Evolutionary conservation across 2,797 vertebrate species (phyloP).

Genomic region (Macropus fuliginosus): DNA sequence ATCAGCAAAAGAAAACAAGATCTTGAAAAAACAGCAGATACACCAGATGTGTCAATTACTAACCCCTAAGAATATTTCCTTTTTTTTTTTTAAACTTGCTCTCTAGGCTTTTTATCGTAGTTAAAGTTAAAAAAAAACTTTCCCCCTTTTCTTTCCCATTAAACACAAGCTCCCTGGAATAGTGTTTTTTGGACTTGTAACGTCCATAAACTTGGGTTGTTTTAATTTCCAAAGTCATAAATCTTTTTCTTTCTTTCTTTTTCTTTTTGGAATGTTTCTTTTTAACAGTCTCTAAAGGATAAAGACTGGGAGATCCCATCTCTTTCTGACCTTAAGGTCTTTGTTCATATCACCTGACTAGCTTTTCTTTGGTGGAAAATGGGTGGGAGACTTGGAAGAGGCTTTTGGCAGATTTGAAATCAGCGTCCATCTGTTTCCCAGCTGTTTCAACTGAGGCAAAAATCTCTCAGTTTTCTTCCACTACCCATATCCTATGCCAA

Average conservation of each 20-base stretch:
- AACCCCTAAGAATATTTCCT: background rate
- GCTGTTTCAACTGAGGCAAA: conserved; percentile 85
- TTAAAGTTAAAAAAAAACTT: background rate
- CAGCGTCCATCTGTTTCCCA: conserved; percentile 86
- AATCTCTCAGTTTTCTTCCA: conserved; percentile 80
- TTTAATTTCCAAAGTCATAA: conserved; percentile 64
- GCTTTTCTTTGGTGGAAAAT: conserved; percentile 83
- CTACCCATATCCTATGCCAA: conserved; percentile 81
- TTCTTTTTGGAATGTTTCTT: conserved; percentile 63
- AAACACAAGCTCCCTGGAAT: conserved; percentile 28
- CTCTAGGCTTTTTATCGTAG: background rate
- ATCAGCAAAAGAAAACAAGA: background rate
- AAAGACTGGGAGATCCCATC: conserved; percentile 67
- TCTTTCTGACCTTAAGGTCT: conserved; percentile 72
- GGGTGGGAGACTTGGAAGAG: conserved; percentile 81
- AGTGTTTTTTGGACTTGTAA: conserved; percentile 62
- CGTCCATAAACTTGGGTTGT: conserved; percentile 35
- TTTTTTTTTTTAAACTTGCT: conserved; percentile 5
- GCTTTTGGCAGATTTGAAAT: conserved; percentile 83
- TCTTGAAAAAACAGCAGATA: background rate
- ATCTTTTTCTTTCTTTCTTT: conserved; percentile 32
- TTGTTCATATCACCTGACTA: conserved; percentile 75
- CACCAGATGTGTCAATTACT: background rate
- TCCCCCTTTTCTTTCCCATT: conserved; percentile 46
- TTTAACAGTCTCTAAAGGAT: conserved; percentile 54